A percentile compares a stretch with the other conserved stretches of the same genome.
These are phyloP conservation scores for Anneissia japonica DNA, from an alignment of 35 echinoderm and acorn worm species.

Conservation along the genomic window DNA sequence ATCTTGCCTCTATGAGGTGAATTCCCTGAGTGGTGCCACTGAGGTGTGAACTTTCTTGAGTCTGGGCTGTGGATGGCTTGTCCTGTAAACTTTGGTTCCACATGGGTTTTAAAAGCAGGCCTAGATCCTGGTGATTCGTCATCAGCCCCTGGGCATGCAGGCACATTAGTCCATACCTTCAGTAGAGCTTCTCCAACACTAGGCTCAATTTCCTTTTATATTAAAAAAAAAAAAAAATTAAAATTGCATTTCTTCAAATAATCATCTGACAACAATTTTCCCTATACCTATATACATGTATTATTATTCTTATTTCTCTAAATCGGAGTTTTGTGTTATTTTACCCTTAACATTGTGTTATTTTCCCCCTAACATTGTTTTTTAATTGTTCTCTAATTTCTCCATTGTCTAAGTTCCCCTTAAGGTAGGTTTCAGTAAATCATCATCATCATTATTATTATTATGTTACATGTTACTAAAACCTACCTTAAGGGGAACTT, in stretches of 20 bases:
- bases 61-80: background rate
- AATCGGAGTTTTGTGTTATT: too few species aligned
- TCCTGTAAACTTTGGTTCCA: background rate
- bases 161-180: conserved; percentile 18
- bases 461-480: too few species aligned
- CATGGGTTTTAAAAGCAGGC: background rate
- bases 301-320: too few species aligned
- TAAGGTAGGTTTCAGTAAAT: too few species aligned
- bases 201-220: conserved; percentile 50
- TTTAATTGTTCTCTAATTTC: too few species aligned
- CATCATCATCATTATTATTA: too few species aligned
- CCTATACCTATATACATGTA: too few species aligned
- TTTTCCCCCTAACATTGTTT: too few species aligned
- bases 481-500: too few species aligned
- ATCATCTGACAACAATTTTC: background rate
- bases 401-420: too few species aligned
- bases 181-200: conserved; percentile 25
- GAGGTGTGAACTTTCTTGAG: background rate
- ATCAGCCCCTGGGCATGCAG: background rate
- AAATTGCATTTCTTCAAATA: background rate
- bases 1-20: background rate
- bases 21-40: background rate
- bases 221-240: background rate
- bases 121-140: background rate
- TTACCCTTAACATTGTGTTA: too few species aligned